These are phyloP conservation scores for Psix sp. DNA, from an alignment of 1,140 invertebrate genomes.

Conservation along the genomic window DNA sequence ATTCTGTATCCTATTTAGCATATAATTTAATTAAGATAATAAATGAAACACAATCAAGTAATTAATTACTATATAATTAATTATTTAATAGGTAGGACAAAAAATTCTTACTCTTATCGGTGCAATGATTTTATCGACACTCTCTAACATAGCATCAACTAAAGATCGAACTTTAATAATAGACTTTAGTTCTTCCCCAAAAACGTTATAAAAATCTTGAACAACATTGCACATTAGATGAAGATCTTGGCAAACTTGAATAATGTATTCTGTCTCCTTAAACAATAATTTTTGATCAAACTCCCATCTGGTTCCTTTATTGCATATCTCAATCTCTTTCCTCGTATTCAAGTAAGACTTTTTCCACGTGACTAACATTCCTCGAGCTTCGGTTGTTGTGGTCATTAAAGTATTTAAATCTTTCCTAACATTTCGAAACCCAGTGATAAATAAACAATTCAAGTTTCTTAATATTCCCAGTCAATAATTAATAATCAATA, in stretches of 20 bases:
- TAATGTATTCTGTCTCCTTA: conserved; percentile 89
- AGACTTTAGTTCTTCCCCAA: conserved; percentile 89
- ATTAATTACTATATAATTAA: not conserved
- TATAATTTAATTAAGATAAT: too few relatives aligned
- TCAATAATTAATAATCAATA: not conserved
- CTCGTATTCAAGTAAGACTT: conserved; percentile 84
- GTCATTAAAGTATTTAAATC: conserved; percentile 75
- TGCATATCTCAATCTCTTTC: conserved; percentile 87
- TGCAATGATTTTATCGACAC: conserved; percentile 83
- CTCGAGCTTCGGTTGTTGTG: conserved; percentile 79
- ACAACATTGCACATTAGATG: conserved; percentile 84
- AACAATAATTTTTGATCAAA: conserved; percentile 90
- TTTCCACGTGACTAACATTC: conserved; percentile 88
- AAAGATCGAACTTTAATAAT: conserved; percentile 89
- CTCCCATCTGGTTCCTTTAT: conserved; percentile 91
- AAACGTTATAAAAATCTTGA: conserved; percentile 92
- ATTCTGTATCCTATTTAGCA: conserved; percentile 83
- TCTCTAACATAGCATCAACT: conserved; percentile 88
- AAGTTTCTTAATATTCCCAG: too few relatives aligned
- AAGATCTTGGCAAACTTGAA: conserved; percentile 86
- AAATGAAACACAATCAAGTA: not conserved
- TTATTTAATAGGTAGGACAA: not conserved
- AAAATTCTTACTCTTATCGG: conserved; percentile 80
- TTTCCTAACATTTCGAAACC: conserved; percentile 76
- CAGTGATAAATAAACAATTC: conserved; percentile 17